Evolutionary conservation across 2,888 invertebrate genomes (phyloP).

Genomic region (Loripinus fragilis): DNA sequence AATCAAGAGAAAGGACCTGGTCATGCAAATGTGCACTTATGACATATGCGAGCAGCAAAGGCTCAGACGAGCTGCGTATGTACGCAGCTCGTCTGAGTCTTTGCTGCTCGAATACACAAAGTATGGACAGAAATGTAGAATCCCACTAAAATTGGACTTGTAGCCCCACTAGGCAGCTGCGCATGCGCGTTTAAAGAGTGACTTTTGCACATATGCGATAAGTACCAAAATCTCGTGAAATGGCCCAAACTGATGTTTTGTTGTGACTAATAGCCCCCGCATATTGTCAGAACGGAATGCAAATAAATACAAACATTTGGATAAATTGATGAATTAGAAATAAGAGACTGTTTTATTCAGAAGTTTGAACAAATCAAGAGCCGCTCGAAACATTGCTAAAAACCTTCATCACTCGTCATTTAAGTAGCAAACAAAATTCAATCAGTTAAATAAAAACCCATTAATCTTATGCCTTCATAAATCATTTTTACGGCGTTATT

Average conservation of each 20-base stretch:
- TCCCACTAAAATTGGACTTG: too few species aligned
- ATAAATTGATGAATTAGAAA: conserved; percentile 16
- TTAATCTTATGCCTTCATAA: conserved; percentile 8
- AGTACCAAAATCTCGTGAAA: too few species aligned
- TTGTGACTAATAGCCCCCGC: background rate
- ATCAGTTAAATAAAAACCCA: conserved; percentile 9
- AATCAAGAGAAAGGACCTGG: too few species aligned
- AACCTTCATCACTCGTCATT: background rate
- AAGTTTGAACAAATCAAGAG: conserved; percentile 2
- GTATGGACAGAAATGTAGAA: too few species aligned
- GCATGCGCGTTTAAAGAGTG: too few species aligned
- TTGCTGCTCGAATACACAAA: too few species aligned
- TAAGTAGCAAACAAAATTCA: conserved; percentile 11
- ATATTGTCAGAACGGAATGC: background rate
- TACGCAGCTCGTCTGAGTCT: too few species aligned
- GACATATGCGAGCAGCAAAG: too few species aligned
- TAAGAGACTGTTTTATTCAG: background rate
- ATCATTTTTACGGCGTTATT: conserved; percentile 2
- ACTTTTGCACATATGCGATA: too few species aligned
- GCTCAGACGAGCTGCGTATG: too few species aligned
- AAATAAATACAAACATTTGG: conserved; percentile 17
- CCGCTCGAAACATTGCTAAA: background rate
- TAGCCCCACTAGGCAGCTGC: too few species aligned
- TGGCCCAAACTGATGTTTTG: background rate
- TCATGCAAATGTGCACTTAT: too few species aligned